A percentile compares a stretch with the other conserved stretches of the same genome.
Conservation (phyloP, 2,888 invertebrate species). For the Cephus sareptanus region DNA sequence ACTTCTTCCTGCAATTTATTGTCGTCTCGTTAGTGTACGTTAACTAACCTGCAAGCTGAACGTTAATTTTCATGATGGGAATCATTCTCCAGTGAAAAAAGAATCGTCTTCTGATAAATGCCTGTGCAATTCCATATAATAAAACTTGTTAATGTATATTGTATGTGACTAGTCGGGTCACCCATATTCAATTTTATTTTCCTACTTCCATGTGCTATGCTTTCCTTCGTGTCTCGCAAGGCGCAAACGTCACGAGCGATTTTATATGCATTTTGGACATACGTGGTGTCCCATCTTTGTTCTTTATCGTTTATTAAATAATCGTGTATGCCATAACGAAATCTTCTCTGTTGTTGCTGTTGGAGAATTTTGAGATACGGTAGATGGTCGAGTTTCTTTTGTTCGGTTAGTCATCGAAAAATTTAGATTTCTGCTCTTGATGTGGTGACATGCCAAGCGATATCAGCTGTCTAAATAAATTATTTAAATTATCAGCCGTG, state of each 20-base stretch:
- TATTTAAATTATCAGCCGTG: neutral
- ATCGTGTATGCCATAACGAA: neutral
- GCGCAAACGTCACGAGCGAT: neutral
- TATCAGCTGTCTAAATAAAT: neutral
- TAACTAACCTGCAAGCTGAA: neutral
- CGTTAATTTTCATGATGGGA: neutral
- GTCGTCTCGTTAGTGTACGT: neutral
- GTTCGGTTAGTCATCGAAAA: neutral
- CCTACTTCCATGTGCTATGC: neutral
- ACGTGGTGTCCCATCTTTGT: neutral
- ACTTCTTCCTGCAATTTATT: neutral
- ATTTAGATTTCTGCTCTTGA: neutral
- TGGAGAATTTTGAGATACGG: neutral
- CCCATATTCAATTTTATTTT: neutral
- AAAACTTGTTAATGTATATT: neutral
- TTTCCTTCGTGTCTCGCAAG: neutral
- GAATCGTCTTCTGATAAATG: neutral
- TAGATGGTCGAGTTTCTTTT: neutral
- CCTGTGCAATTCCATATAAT: neutral
- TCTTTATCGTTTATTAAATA: neutral
- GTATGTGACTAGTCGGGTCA: neutral
- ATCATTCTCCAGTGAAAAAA: neutral
- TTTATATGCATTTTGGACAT: neutral
- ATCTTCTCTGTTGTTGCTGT: neutral
- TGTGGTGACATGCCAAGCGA: neutral